Base-by-base conservation (phyloP, 2,113 vertebrate genomes). In the Tympanuchus pallidicinctus region DNA sequence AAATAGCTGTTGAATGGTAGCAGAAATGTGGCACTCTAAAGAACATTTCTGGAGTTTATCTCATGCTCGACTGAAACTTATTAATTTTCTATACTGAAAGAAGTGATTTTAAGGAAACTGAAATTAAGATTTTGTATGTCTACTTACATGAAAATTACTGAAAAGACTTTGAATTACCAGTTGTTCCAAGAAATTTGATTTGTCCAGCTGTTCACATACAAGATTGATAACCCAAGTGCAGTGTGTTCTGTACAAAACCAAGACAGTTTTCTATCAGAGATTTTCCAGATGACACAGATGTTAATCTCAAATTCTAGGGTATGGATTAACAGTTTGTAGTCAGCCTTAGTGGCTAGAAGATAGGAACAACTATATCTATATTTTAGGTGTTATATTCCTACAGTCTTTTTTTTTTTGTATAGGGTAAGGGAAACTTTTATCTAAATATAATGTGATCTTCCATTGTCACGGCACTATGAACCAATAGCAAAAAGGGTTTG, bases 51-150 rank as follows among this genome's bases (percentile, higher is more conserved):
- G 73, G 20, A 94, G 42, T 9, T 96, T 88, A 86, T 94, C 85
- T 83, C 57, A 75, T 84, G 76, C 76, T 96, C 88, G 3, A 11
- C 78, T 94, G 92, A 94, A 97, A 93, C 52, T 93, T 66, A 88
- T 95, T 97, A 91, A 91, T 34, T 66, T 90, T 69, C 64, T 92
- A 28, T 56, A 63, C 18, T 65, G 27, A 84, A 97, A 93, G 48
- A 10, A 86, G 38, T 80, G 70, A 92, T 82, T 96, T 96, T 82
- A 79, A 47, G 90, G 88, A 86, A 82, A 69, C 43, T 24, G 59
- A 96, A 96, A 95, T 93, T 95, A 91, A 92, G 71, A 93, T 91
- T 91, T 95, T 69, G 34, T 24, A 38, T 93, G 43, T 36, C 12
- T 87, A 74, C 96, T 95, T 95, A 78, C 57, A 77, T 54, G 34